These are phyloP conservation scores for Loxodonta africana DNA, from an alignment of 2,113 vertebrate genomes.

Conservation along the genomic window DNA sequence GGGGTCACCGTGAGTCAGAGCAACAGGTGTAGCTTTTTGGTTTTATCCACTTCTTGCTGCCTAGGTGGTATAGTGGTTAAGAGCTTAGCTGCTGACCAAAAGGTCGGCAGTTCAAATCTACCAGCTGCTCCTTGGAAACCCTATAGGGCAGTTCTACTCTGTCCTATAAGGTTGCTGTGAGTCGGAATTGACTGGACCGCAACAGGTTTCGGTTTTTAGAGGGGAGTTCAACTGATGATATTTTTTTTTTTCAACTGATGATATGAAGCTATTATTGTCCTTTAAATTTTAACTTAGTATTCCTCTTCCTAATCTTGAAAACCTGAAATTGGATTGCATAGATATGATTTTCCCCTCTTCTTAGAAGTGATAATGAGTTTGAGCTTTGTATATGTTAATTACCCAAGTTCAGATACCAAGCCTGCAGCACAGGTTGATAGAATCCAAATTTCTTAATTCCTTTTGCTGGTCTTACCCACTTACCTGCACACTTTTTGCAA, in stretches of 20 bases:
- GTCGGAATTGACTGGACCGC: too few relatives aligned
- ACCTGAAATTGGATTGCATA: constrained; percentile 47
- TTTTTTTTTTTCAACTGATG: too few relatives aligned
- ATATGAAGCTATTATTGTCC: constrained; percentile 45
- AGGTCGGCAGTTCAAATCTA: too few relatives aligned
- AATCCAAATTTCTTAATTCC: constrained; percentile 27
- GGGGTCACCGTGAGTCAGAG: too few relatives aligned
- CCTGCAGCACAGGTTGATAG: background rate
- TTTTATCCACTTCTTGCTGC: too few relatives aligned
- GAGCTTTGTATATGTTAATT: constrained; percentile 48
- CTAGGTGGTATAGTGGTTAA: too few relatives aligned
- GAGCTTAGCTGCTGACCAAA: too few relatives aligned
- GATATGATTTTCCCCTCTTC: constrained; percentile 4
- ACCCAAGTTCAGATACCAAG: background rate
- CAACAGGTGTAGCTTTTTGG: too few relatives aligned
- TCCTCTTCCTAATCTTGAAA: constrained; percentile 42
- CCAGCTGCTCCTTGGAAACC: too few relatives aligned
- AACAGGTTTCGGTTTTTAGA: background rate
- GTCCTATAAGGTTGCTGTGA: too few relatives aligned
- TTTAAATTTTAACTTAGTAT: constrained; percentile 57
- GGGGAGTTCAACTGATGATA: too few relatives aligned
- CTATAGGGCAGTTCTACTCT: too few relatives aligned
- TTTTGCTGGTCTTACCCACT: background rate
- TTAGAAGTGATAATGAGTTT: background rate
- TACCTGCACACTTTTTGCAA: background rate